These are phyloP conservation scores for Macrotrachela quadricornifera DNA, from an alignment of 1,140 invertebrate species.

Conservation along the genomic window DNA sequence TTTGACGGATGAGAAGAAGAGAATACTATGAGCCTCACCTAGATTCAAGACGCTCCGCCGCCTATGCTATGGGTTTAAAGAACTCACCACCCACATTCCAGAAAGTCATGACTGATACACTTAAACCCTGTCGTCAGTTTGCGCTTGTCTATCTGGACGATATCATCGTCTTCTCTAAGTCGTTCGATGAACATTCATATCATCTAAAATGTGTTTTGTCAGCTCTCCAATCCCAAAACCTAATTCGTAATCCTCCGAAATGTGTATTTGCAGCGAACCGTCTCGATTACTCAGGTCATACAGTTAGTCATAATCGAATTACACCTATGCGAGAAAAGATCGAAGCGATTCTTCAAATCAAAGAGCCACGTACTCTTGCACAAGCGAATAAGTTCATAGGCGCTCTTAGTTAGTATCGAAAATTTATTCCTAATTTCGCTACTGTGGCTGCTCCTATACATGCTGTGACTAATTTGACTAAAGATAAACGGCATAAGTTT, in stretches of 20 bases:
- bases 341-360: constrained; percentile 14
- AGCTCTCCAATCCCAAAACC: background rate
- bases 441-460: constrained; percentile 13
- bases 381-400: constrained; percentile 18
- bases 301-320: constrained; percentile 13
- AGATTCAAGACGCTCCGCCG: no score
- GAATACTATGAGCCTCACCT: no score
- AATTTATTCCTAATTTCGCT: constrained; percentile 14
- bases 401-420: constrained; percentile 16
- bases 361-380: constrained; percentile 14
- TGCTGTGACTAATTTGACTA: constrained; percentile 10
- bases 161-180: background rate
- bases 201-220: background rate
- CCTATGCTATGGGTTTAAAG: no score
- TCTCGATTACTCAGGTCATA: constrained; percentile 15
- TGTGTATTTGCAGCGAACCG: background rate
- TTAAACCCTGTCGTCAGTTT: no score
- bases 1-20: no score
- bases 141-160: constrained; percentile 4
- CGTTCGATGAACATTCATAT: background rate
- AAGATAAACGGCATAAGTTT: background rate
- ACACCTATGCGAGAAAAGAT: constrained; percentile 15
- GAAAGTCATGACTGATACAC: constrained; percentile 3
- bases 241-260: background rate
- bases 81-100: constrained; percentile 11